Percentiles rank a stretch among this genome's conserved stretches.
These are phyloP conservation scores for Drosophila asahinai DNA, from an alignment of 1,140 invertebrate genomes.

Conservation along the genomic window DNA sequence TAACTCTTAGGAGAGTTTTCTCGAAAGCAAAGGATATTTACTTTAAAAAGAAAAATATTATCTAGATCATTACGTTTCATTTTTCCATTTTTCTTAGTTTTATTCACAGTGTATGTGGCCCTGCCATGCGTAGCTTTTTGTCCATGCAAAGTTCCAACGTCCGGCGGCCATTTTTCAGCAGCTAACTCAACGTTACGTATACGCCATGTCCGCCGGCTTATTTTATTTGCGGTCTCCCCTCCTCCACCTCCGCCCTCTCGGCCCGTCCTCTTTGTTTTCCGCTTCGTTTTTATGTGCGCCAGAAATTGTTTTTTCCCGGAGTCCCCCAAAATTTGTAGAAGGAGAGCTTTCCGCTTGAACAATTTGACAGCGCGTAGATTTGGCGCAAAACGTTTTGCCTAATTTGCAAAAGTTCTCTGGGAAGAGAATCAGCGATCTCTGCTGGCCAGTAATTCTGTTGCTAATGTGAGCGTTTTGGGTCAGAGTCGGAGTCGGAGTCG, in stretches of 20 bases:
- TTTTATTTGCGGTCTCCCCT: constrained; percentile 73
- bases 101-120: neutral
- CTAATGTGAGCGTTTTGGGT: constrained; percentile 65
- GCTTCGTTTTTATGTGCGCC: constrained; percentile 51
- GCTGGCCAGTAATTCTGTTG: constrained; percentile 56
- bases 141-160: constrained; percentile 62
- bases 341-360: constrained; percentile 71
- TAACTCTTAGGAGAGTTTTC: neutral
- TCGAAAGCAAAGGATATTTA: rapidly evolving
- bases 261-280: constrained; percentile 32
- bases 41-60: neutral
- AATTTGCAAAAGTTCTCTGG: constrained; percentile 75
- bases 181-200: constrained; percentile 72
- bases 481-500: constrained; percentile 14
- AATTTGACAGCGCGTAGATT: constrained; percentile 83
- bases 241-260: neutral
- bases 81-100: no score
- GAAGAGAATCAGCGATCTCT: constrained; percentile 29
- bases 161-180: constrained; percentile 74
- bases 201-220: constrained; percentile 68
- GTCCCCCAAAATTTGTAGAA: neutral
- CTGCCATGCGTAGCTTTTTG: constrained; percentile 35
- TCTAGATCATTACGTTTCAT: neutral
- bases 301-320: constrained; percentile 47
- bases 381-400: constrained; percentile 83